Evolutionary conservation across 1,140 invertebrate species (phyloP), one percentile per base, ranked within the genome.

Genomic region (Dreissena polymorpha): DNA sequence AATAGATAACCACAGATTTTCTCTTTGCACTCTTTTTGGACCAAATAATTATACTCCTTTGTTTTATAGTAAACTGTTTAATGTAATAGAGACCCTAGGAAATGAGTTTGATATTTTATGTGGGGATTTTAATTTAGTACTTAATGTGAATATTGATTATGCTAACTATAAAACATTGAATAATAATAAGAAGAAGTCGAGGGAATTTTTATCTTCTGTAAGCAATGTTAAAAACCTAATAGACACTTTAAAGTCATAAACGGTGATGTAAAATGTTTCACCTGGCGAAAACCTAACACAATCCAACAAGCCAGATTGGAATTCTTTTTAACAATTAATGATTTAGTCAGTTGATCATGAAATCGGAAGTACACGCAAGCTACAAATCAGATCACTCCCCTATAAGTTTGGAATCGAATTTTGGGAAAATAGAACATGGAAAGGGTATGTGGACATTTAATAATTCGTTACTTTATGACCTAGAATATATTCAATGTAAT

Each of bases 241-340:
- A 29, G 84, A 85, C 55, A 63, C 70, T 81, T 72, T 77, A 69
- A 67, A 23, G 49, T 51, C 16, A 27, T 53, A n/a, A 13, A 68
- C 63, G 10, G 25, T 8, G 64, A 77, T 57, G 50, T 50, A 63
- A 73, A 53, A 51, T 27, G 73, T 27, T 82, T 64, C 55, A 77
- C 57, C n/a, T 85, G 50, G 79, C 49, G 64, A 53, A 39, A 64
- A 60, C 76, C 23, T 50, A 85, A 85, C 23, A 72, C 84, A 23
- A n/a, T 86, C 18, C 76, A 82, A 86, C 72, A 71, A 69, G 78
- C 55, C 6, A 77, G 84, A 73, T 68, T 83, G n/a, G 67, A 77
- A 51, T 86, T 73, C 39, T 83, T 73, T 51, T 78, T 86, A 67
- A 55, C 53, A 10, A 73, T 73, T n/a, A 50, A 60, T 55, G 55